These are phyloP conservation scores for Enoplosus armatus DNA, from an alignment of 2,797 vertebrate species.

Conservation along the genomic window DNA sequence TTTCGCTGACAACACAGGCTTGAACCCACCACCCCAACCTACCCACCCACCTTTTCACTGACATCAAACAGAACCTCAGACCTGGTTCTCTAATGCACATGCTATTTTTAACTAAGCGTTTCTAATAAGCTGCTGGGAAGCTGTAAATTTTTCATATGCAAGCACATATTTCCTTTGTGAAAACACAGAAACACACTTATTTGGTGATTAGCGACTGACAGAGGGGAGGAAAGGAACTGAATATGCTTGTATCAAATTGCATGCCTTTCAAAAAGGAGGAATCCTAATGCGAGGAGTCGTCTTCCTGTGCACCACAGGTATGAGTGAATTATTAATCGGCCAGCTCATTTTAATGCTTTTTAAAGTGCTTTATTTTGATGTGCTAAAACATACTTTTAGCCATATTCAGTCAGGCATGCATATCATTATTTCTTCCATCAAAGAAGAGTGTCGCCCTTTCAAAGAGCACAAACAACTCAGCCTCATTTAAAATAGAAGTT, in stretches of 20 bases:
- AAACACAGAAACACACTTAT: conserved; percentile 91
- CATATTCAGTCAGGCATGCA: conserved; percentile 89
- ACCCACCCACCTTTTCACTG: conserved; percentile 81
- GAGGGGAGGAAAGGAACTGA: conserved; percentile 86
- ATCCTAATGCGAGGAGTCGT: conserved; percentile 87
- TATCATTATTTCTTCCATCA: conserved; percentile 88
- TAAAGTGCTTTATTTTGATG: conserved; percentile 91
- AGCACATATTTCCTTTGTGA: conserved; percentile 88
- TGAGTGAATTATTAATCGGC: conserved; percentile 89
- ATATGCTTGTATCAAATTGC: conserved; percentile 89
- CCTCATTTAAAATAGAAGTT: conserved; percentile 89
- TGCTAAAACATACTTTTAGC: conserved; percentile 90
- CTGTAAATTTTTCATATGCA: conserved; percentile 89
- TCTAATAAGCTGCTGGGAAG: conserved; percentile 89
- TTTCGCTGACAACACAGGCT: conserved; percentile 82
- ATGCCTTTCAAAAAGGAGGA: conserved; percentile 87
- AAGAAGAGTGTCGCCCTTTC: conserved; percentile 86
- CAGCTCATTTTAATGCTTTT: conserved; percentile 90
- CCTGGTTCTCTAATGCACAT: conserved; percentile 86
- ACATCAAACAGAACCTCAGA: conserved; percentile 88
- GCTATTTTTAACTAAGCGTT: conserved; percentile 90
- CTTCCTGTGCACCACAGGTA: conserved; percentile 90
- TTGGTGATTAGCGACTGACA: conserved; percentile 89
- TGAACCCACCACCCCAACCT: conserved; percentile 72
- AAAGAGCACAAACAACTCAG: conserved; percentile 88